Evolutionary conservation across 2,797 vertebrate genomes (phyloP), one percentile per base, ranked within the genome.

Genomic region (Sarcoramphus papa): DNA sequence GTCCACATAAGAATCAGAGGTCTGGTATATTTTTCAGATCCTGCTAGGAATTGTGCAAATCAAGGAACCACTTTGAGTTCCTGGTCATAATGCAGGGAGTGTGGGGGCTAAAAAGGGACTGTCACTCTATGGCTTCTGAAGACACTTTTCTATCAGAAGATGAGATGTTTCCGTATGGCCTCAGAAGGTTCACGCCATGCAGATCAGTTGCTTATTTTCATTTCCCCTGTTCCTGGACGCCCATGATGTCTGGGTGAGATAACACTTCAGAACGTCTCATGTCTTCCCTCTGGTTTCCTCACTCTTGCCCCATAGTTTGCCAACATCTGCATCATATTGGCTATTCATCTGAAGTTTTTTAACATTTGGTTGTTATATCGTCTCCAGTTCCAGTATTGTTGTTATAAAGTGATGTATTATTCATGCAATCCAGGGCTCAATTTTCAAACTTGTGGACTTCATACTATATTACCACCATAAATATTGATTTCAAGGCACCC

Each of bases 401-500:
- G 87, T 88, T 88, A 92, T 87, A 84, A 96, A 93, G 47, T 60
- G 67, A 95, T 96, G n/a, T 56, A 96, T 96, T 95, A 96, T 96
- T 95, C 80, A 96, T 96, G 83, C 25, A 76, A 90, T 86, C 40
- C 77, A 84, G 63, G 35, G 90, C 56, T 96, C 90, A 86, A 30
- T 95, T 96, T 96, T 94, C 95, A 93, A 95, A 95, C 85, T 95
- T 94, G 80, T 93, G 89, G 85, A 92, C 85, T 95, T 88, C 74
- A 45, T 92, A 75, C 70, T 67, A 69, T 86, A 96, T 94, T 96
- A 82, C 60, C 54, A 78, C 76, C 77, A 95, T 95, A 96, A 97
- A 96, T 96, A 97, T 84, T 92, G 85, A 95, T 95, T 95, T 94
- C 95, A 95, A 93, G 77, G 74, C 93, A 95, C 80, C 94, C 91